Evolutionary conservation across 2,113 vertebrate genomes (phyloP), one percentile per base, ranked within the genome.

Genomic region (Stegastes partitus): DNA sequence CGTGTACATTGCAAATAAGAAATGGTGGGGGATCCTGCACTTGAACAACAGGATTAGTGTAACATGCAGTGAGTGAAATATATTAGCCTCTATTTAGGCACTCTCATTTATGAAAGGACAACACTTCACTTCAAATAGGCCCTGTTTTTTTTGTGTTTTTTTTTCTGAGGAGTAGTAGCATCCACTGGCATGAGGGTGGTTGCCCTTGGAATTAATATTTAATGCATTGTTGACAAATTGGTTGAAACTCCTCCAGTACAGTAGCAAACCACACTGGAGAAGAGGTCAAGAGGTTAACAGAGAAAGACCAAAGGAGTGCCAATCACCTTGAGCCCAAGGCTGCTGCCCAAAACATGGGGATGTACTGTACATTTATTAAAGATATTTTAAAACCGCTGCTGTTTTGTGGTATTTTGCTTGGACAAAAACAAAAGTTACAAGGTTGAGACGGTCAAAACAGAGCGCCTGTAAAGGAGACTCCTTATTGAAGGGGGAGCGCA

Each of bases 21-120:
- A 95, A 92, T 93, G 93, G 91, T 91, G 94, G 89, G 94, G 81
- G 72, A 95, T 93, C 93, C 94, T 93, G 93, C 79, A 83, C 78
- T 93, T 87, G 84, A 91, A 91, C 92, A 82, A 82, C 83, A 80
- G 55, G 84, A 92, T 87, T 63, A 78, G 49, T 34, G 61, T 67
- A 55, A 80, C 72, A 74, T 8, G 22, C 67, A 61, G 62, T 4
- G 49, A 74, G 37, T 66, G 31, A 73, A 82, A 73, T 71, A 65
- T 47, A 68, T 87, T 70, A 68, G 53, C 34, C 22, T 65, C 49
- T 63, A 68, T 79, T 86, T 70, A 63, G 49, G 5, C 7, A 0
- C 26, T 67, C 9, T 54, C 9, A 19, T 74, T 66, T 78, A 28
- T 67, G 53, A 80, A 82, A 68, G 37, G 25, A 76, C 26, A 54